Evolutionary conservation across 2,888 invertebrate species (phyloP).

Genomic region (Pheosia gnoma): DNA sequence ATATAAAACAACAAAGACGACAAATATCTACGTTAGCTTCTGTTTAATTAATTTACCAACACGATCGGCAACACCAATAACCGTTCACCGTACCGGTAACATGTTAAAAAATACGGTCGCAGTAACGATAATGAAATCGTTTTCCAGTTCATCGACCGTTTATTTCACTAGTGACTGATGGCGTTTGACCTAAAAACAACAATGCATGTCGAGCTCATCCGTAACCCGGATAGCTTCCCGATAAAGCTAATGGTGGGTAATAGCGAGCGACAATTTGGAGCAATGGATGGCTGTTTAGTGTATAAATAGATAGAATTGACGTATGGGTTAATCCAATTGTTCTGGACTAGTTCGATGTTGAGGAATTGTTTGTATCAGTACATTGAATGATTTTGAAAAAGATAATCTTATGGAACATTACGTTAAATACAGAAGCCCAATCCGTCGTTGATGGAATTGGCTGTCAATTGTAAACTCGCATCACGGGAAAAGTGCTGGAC

Average conservation of each 20-base stretch:
- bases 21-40: too few species aligned
- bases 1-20: too few species aligned
- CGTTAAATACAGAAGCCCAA: too few species aligned
- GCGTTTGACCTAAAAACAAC: constrained; percentile 41
- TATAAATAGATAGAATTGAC: neutral
- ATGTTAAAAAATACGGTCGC: neutral
- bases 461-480: too few species aligned
- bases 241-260: neutral
- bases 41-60: too few species aligned
- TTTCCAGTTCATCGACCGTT: constrained; percentile 42
- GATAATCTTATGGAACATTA: too few species aligned
- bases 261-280: constrained; percentile 4
- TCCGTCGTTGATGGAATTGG: too few species aligned
- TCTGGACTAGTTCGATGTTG: neutral
- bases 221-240: constrained; percentile 21
- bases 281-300: neutral
- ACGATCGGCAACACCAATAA: neutral
- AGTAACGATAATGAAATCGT: constrained; percentile 19
- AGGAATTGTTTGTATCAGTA: too few species aligned
- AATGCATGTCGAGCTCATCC: constrained; percentile 28
- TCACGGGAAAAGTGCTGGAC: too few species aligned
- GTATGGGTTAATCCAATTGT: constrained; percentile 2
- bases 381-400: too few species aligned
- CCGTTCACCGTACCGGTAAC: neutral
- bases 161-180: constrained; percentile 25